Evolutionary conservation across 1,140 invertebrate genomes (phyloP), one percentile per base, ranked within the genome.

Genomic region (Lordiphosa collinella): DNA sequence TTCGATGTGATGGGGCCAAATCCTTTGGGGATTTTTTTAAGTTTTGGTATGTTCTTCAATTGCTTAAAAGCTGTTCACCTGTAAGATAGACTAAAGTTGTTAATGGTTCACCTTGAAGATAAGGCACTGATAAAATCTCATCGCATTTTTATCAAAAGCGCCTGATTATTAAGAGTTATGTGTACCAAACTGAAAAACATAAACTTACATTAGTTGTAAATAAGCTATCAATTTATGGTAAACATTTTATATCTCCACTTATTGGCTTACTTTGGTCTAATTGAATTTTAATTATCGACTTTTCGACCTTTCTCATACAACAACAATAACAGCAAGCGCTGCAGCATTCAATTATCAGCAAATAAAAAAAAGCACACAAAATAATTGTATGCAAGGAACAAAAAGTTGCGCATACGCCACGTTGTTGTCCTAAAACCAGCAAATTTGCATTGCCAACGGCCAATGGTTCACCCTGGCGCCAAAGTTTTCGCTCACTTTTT

Each of bases 221-320:
- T 29, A 2, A 29, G 11, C 31, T 44, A 29, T 31, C 29, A 11
- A 25, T 12, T 29, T 12, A 9, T 13, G 11, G 10, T 43, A 12
- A n/a, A 12, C 37, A 8, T 37, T 34, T 6, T 35, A 10, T 12
- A 12, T 13, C 37, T 34, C 10, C 9, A n/a, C 1, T 1, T 1
- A 10, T 6, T n/a, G 4, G 12, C n/a, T 2, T 2, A 38, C n/a
- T n/a, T n/a, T 25, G 29, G 40, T 46, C 57, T 85, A 80, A 86
- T 86, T 86, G 80, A 80, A 82, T 82, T 86, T 76, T 82, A 76
- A 86, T 86, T 85, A 75, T 58, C 62, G 48, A 62, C 63, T 76
- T 84, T 58, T 66, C 35, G 52, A 71, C 63, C 60, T 73, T 62
- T 48, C 25, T 6, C 18, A 12, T 13, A 29, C 3, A 12, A 37